phyloP scores from a whole-genome alignment of 2,888 invertebrate species.

The Toxonevra muliebris region DNA sequence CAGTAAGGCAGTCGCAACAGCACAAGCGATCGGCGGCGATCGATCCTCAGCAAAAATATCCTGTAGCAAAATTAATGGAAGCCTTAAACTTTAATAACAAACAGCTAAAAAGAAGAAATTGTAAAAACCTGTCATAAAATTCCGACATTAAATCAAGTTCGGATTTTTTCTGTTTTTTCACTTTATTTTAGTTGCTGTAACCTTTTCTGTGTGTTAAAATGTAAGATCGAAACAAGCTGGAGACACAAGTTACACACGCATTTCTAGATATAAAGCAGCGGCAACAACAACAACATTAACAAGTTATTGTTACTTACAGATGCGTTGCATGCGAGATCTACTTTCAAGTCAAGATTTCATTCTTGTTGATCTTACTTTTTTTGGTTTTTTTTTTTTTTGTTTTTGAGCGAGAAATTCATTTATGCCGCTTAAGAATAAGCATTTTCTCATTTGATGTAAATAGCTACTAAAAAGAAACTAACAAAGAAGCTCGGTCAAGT shows the following conservation, averaged over 20 bases:
- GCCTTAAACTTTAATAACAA: background rate
- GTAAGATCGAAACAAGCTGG: background rate
- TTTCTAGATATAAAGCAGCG: no score
- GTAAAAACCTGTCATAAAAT: constrained; percentile 6
- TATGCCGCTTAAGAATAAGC: no score
- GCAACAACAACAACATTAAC: no score
- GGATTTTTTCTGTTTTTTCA: background rate
- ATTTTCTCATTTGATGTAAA: no score
- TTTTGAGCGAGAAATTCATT: no score
- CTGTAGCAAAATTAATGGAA: background rate
- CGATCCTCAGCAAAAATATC: background rate
- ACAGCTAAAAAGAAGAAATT: background rate
- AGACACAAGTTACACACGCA: background rate
- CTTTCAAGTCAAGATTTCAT: no score
- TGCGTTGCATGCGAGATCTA: no score
- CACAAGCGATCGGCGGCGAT: background rate
- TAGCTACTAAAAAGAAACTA: no score
- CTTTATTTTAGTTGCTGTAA: background rate
- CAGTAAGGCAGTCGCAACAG: background rate
- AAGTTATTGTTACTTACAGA: no score
- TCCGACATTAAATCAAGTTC: constrained; percentile 17
- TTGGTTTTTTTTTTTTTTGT: no score
- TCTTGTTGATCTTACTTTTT: no score
- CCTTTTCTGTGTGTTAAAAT: background rate
- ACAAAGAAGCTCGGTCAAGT: no score